Percentiles rank a stretch among this genome's conserved stretches.
Conservation (phyloP, 2,797 vertebrate genomes). For the Rhynchonycteris naso region DNA sequence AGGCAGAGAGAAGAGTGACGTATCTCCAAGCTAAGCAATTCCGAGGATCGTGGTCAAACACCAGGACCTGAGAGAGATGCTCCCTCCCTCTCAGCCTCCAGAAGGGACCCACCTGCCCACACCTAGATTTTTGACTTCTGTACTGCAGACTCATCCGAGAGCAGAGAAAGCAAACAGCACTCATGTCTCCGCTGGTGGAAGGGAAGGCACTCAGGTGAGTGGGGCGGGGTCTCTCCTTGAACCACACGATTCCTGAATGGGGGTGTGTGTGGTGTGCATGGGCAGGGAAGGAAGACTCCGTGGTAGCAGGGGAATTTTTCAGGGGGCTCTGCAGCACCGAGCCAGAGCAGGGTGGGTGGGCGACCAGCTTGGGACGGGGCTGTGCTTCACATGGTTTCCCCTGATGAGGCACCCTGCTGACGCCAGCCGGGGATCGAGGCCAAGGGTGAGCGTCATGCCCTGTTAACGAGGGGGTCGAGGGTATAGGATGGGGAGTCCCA, state of each 20-base stretch:
- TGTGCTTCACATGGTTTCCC: accelerated
- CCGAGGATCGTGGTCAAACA: accelerated
- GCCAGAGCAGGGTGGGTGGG: not conserved
- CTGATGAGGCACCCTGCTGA: not conserved
- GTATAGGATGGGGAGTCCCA: not conserved
- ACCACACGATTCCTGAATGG: accelerated
- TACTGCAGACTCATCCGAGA: not conserved
- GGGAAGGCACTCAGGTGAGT: accelerated
- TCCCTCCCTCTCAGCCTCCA: accelerated
- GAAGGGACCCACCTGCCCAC: not conserved
- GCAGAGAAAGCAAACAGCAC: not conserved
- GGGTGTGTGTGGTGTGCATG: accelerated
- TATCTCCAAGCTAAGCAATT: accelerated
- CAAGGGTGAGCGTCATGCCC: not conserved
- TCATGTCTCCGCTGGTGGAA: accelerated
- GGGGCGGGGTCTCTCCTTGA: too few relatives aligned
- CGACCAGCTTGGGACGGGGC: not conserved
- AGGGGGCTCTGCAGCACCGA: accelerated
- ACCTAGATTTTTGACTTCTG: not conserved
- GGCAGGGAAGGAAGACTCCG: not conserved
- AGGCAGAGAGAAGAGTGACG: not conserved
- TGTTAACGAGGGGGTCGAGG: accelerated
- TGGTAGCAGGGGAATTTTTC: not conserved
- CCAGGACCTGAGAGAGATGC: accelerated
- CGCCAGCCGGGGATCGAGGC: not conserved